Conservation (phyloP, 2,888 invertebrate genomes). For the Bimastos eiseni region DNA sequence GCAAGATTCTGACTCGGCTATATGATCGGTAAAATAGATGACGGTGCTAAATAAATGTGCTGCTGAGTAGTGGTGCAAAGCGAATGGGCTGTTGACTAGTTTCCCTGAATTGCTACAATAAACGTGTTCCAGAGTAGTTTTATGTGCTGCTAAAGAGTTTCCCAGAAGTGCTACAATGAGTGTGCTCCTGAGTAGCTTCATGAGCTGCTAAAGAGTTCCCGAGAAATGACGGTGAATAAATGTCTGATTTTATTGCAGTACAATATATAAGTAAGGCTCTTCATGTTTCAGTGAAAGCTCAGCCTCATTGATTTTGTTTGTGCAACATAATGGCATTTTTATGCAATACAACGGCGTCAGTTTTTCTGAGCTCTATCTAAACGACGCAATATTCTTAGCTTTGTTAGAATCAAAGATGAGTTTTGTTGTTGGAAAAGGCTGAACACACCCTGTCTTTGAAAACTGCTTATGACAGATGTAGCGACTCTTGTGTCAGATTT, state of each 20-base stretch:
- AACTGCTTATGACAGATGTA: neutral
- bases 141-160: neutral
- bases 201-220: neutral
- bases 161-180: too few species aligned
- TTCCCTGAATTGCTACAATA: too few species aligned
- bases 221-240: neutral
- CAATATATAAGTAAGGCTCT: neutral
- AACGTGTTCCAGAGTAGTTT: too few species aligned
- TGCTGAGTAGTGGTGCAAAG: too few species aligned
- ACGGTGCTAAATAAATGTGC: too few species aligned
- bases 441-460: neutral
- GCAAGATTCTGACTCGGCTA: too few species aligned
- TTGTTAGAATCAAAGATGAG: neutral
- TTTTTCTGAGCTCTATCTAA: neutral
- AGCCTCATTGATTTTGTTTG: neutral
- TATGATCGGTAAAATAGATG: too few species aligned
- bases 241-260: neutral
- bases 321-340: slow-evolving; percentile 1
- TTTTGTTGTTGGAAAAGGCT: neutral
- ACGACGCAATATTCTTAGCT: neutral
- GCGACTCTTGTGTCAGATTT: neutral
- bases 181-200: too few species aligned
- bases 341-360: neutral
- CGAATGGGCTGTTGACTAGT: too few species aligned
- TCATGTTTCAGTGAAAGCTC: neutral